These are phyloP conservation scores for Dryocosmus kuriphilus DNA, from an alignment of 2,888 invertebrate genomes.

Conservation along the genomic window DNA sequence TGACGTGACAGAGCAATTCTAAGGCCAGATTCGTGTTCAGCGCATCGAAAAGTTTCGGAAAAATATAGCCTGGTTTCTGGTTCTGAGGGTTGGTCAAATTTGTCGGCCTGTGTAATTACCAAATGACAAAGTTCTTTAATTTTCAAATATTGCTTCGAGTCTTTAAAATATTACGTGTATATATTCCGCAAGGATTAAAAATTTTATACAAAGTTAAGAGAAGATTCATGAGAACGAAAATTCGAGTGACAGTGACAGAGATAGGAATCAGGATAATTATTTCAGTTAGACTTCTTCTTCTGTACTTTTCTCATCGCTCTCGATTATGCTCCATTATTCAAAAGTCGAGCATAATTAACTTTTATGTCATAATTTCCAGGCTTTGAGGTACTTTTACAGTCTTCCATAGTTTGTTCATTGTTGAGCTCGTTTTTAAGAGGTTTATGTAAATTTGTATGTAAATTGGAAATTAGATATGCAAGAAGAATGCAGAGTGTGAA, in stretches of 20 bases:
- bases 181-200: not conserved
- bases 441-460: not conserved
- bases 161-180: too few relatives aligned
- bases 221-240: not conserved
- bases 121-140: not conserved
- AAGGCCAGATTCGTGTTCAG: too few relatives aligned
- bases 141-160: not conserved
- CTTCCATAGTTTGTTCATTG: not conserved
- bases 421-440: not conserved
- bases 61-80: too few relatives aligned
- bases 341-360: conserved; percentile 62
- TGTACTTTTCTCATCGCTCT: conserved; percentile 32
- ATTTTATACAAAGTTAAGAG: not conserved
- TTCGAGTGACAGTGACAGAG: conserved; percentile 21
- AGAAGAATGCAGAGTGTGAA: not conserved
- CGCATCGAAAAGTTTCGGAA: too few relatives aligned
- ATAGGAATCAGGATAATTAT: conserved; percentile 38
- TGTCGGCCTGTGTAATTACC: too few relatives aligned
- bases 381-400: not conserved
- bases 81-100: too few relatives aligned
- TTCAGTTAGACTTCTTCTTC: conserved; percentile 30
- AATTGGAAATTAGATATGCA: not conserved
- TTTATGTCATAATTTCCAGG: not conserved
- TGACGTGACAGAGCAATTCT: too few relatives aligned
- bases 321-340: conserved; percentile 28